Evolutionary conservation across 2,888 invertebrate genomes (phyloP), one percentile per base, ranked within the genome.

Genomic region (Suillia variegata): DNA sequence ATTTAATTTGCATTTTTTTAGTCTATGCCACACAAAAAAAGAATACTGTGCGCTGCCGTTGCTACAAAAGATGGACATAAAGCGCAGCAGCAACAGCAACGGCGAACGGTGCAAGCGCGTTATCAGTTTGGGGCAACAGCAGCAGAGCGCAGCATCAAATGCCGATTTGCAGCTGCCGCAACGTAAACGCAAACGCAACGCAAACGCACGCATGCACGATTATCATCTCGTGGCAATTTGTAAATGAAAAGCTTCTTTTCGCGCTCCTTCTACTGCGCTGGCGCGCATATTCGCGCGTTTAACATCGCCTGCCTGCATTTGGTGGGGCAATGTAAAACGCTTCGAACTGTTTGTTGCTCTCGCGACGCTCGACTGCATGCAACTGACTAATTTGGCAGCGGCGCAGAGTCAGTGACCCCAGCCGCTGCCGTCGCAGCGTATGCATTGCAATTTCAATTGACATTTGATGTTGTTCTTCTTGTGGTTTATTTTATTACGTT

Each of bases 321-420:
- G 45, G n/a, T n/a, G n/a, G n/a, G n/a, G 45, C 18, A 4, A 20
- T 45, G 45, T 17, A 45, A 45, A 45, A 67, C 64, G 63, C 71
- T 71, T 73, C 73, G 73, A 71, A 69, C 70, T 64, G 71, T 62
- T n/a, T n/a, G n/a, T n/a, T n/a, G n/a, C n/a, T n/a, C n/a, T n/a
- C n/a, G n/a, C n/a, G n/a, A n/a, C n/a, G n/a, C n/a, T n/a, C n/a
- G n/a, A n/a, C n/a, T n/a, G n/a, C n/a, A n/a, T n/a, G n/a, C n/a
- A n/a, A n/a, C n/a, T 67, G 69, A 63, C 68, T 73, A 73, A 70
- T 71, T 69, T 65, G 70, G 68, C 68, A 65, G 61, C 45, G 6
- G 45, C 38, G 20, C 6, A 4, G 45, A 17, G 45, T 18, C 45
- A 20, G 45, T 18, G 45, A 26, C 5, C 26, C n/a, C n/a, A n/a